Conservation (phyloP, 2,797 vertebrate genomes). For the Odontamblyopus lacepedii region DNA sequence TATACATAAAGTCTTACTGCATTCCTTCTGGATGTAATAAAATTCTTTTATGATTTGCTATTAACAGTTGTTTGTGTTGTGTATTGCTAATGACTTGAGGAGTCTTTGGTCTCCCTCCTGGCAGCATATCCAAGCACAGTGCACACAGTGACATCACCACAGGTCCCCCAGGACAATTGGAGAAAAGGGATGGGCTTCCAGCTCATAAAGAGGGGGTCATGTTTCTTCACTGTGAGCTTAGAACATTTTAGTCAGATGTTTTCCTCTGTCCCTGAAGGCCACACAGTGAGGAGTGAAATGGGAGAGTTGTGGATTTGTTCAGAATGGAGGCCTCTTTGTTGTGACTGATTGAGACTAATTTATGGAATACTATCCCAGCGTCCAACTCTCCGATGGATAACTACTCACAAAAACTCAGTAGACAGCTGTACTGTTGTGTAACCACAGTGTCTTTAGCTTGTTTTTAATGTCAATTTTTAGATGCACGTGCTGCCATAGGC, state of each 20-base stretch:
- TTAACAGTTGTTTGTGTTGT: constrained; percentile 3
- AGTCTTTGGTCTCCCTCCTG: constrained; percentile 3
- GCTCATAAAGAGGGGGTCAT: constrained; percentile 12
- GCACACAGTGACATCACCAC: constrained; percentile 30
- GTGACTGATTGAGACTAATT: constrained; percentile 15
- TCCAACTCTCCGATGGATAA: background rate
- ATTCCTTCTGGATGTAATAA: background rate
- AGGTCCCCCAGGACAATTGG: constrained; percentile 14
- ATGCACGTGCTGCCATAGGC: no score
- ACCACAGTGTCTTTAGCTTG: background rate
- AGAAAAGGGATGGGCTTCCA: constrained; percentile 10
- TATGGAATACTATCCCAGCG: background rate
- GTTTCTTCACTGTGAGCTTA: constrained; percentile 4
- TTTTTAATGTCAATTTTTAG: no score
- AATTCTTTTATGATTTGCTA: background rate
- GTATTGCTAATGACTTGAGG: background rate
- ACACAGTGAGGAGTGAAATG: background rate
- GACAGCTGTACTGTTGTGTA: background rate
- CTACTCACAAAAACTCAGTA: background rate
- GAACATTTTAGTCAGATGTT: constrained; percentile 2
- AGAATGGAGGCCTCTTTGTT: constrained; percentile 10
- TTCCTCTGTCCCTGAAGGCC: background rate
- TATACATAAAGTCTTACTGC: no score
- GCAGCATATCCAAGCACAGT: constrained; percentile 8
- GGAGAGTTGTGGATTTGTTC: constrained; percentile 6